phyloP scores from a whole-genome alignment of 1,140 invertebrate species.

The Pseudomyrmex sp. region DNA sequence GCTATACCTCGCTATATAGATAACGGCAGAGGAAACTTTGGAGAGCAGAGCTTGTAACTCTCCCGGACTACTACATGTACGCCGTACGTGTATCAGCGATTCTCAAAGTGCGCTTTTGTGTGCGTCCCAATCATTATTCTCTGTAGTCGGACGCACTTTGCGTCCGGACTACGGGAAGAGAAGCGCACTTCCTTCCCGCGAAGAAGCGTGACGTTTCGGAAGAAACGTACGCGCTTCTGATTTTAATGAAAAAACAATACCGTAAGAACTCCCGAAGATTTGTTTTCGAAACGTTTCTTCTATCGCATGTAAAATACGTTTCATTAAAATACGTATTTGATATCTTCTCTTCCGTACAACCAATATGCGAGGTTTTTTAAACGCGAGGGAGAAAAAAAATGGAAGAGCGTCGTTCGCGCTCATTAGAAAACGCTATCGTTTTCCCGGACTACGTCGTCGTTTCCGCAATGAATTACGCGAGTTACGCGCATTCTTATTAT shows the following conservation, averaged over 20 bases:
- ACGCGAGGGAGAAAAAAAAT: no score
- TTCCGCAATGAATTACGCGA: constrained; percentile 35
- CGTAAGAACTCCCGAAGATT: no score
- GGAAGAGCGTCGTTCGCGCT: not conserved
- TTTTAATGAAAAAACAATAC: no score
- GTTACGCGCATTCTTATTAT: constrained; percentile 30
- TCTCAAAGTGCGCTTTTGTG: constrained; percentile 8
- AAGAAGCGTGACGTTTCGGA: no score
- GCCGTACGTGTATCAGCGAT: constrained; percentile 23
- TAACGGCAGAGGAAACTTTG: constrained; percentile 51
- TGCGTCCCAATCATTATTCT: not conserved
- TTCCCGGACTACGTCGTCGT: not conserved
- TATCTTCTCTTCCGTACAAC: no score
- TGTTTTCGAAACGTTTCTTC: no score
- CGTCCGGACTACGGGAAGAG: no score
- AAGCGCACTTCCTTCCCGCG: no score
- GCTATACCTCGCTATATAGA: constrained; percentile 14
- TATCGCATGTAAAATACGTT: not conserved
- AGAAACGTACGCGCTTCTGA: no score
- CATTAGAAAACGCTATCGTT: not conserved
- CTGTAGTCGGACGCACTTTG: not conserved
- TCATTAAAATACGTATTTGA: no score
- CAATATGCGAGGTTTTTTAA: no score
- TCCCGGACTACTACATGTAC: not conserved
- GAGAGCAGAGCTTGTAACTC: not conserved